Conservation (phyloP, 2,113 vertebrate genomes). For the Nesogale talazaci region DNA sequence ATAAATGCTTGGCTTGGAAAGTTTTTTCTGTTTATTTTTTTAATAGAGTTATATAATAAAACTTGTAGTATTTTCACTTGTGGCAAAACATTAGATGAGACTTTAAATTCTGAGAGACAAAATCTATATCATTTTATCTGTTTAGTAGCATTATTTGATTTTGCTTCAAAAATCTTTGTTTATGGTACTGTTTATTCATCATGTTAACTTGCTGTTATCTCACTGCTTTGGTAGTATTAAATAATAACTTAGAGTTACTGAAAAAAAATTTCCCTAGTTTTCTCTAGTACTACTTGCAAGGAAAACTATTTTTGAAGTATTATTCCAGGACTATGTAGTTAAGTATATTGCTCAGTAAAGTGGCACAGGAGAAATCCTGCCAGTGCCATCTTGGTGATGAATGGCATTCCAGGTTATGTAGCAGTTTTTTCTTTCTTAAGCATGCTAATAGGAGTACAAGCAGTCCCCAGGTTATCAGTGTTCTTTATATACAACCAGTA, state of each 20-base stretch:
- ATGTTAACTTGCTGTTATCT: neutral
- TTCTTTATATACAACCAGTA: neutral
- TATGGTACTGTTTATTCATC: neutral
- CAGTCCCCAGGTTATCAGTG: neutral
- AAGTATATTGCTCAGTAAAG: constrained; percentile 62
- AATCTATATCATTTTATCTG: neutral
- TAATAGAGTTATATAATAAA: constrained; percentile 42
- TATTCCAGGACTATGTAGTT: constrained; percentile 40
- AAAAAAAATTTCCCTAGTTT: constrained; percentile 26
- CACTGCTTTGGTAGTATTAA: constrained; percentile 55
- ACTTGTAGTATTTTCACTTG: constrained; percentile 25
- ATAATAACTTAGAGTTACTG: constrained; percentile 5
- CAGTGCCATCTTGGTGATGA: constrained; percentile 57
- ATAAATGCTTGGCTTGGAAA: neutral
- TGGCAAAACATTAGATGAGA: neutral
- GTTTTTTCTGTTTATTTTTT: constrained; percentile 37
- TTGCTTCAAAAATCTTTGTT: constrained; percentile 47
- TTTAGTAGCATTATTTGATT: constrained; percentile 19
- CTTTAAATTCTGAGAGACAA: constrained; percentile 40
- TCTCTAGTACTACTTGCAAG: constrained; percentile 28
- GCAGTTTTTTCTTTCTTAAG: constrained; percentile 61
- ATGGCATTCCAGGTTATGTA: constrained; percentile 60
- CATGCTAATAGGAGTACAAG: constrained; percentile 57
- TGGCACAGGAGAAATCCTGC: constrained; percentile 46
- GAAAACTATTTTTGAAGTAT: constrained; percentile 29